These are phyloP conservation scores for Triplophysa siluroides DNA, from an alignment of 2,113 vertebrate species.

Conservation along the genomic window DNA sequence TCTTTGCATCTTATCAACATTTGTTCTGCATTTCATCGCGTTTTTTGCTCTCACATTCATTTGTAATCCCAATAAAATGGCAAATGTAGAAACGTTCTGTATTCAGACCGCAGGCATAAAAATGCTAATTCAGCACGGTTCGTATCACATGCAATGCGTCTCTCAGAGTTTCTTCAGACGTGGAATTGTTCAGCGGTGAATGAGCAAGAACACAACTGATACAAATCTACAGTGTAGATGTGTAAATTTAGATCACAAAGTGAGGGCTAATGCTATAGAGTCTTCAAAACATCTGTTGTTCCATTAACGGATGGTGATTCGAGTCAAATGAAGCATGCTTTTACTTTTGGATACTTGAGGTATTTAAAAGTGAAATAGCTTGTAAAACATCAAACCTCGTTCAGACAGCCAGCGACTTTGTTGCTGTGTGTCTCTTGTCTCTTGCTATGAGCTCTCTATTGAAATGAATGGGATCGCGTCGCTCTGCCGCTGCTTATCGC, in stretches of 20 bases:
- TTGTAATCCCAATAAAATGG: conserved; percentile 24
- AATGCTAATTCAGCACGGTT: conserved; percentile 84
- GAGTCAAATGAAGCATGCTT: too few relatives aligned
- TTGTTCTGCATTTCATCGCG: not conserved
- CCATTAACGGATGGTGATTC: too few relatives aligned
- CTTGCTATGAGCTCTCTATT: too few relatives aligned
- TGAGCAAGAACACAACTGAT: conserved; percentile 76
- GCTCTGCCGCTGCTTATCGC: too few relatives aligned
- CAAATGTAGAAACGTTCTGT: conserved; percentile 77
- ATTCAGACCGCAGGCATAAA: conserved; percentile 83
- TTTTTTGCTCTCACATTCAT: conserved; percentile 24
- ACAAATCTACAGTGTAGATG: conserved; percentile 61
- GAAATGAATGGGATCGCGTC: too few relatives aligned
- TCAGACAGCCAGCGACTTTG: too few relatives aligned
- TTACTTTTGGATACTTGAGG: too few relatives aligned
- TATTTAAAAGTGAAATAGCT: too few relatives aligned
- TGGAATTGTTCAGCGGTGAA: conserved; percentile 30
- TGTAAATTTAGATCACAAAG: not conserved
- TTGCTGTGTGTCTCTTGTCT: too few relatives aligned
- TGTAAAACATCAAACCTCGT: too few relatives aligned
- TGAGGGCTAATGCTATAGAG: too few relatives aligned
- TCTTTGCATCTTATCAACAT: not conserved
- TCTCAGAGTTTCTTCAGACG: conserved; percentile 50
- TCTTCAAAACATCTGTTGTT: too few relatives aligned
- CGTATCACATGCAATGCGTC: conserved; percentile 82